These are phyloP conservation scores for Eulemur macaco DNA, from an alignment of 2,113 vertebrate genomes.

Conservation along the genomic window DNA sequence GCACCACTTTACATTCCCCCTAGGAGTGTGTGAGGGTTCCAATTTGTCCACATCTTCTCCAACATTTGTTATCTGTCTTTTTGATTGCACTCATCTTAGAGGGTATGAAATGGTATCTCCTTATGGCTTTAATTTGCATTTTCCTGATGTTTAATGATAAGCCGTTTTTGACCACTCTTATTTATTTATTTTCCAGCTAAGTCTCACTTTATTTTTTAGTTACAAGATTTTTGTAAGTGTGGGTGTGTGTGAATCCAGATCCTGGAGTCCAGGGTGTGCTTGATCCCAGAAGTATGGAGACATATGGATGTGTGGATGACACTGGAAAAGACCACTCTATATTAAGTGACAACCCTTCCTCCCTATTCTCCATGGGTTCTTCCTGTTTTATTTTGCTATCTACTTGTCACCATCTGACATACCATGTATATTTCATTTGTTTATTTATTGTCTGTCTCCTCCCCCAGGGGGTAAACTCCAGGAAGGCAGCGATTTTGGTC, in stretches of 20 bases:
- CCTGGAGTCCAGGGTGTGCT: no score
- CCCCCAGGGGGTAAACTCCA: background rate
- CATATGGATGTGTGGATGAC: no score
- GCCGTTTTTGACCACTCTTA: background rate
- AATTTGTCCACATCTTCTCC: background rate
- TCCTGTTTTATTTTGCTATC: background rate
- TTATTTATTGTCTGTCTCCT: background rate
- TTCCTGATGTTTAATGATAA: background rate
- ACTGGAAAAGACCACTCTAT: no score
- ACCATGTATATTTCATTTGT: background rate
- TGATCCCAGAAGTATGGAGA: no score
- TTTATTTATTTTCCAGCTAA: no score
- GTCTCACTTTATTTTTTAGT: no score
- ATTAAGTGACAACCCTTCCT: background rate
- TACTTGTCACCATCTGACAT: no score
- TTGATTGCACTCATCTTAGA: background rate
- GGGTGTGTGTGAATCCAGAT: no score
- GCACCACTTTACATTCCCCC: no score
- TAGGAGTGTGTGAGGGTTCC: no score
- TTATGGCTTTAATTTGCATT: background rate
- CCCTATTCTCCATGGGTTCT: no score
- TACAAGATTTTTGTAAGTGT: no score
- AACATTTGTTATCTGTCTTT: background rate
- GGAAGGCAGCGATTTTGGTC: background rate
- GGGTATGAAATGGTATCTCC: background rate